Conservation (phyloP, 2,797 vertebrate species). For the Acanthurus leucopareius region DNA sequence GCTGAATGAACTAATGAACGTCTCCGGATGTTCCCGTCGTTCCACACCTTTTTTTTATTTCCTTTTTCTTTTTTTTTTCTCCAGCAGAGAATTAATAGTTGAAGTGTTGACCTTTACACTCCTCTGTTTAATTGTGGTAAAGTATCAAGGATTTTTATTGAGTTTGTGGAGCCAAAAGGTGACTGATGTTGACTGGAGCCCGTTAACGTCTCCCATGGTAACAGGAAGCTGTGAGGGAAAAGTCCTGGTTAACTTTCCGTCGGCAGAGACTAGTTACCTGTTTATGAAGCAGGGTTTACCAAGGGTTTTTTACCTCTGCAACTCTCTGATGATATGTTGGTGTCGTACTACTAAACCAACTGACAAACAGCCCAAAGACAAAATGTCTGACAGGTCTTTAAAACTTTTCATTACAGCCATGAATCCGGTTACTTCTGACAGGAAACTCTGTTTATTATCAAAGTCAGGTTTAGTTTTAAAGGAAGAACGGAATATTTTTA, state of each 20-base stretch:
- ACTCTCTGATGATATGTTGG: no score
- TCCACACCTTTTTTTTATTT: slow-evolving; percentile 59
- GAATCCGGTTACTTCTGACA: neutral
- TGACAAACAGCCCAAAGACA: neutral
- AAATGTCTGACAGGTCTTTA: neutral
- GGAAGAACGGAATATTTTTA: no score
- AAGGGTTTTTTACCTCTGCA: neutral
- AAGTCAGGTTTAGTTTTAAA: no score
- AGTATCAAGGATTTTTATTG: slow-evolving; percentile 34
- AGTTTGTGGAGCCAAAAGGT: slow-evolving; percentile 25
- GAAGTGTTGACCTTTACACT: slow-evolving; percentile 70
- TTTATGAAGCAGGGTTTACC: neutral
- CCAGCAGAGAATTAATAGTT: slow-evolving; percentile 72
- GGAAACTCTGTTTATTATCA: neutral
- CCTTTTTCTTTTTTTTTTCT: slow-evolving; percentile 20
- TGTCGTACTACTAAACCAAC: no score
- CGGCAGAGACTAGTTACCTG: neutral
- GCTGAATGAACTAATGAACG: slow-evolving; percentile 82
- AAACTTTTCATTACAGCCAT: no score
- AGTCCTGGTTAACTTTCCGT: neutral
- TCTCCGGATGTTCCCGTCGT: slow-evolving; percentile 64
- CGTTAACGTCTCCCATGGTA: slow-evolving; percentile 15
- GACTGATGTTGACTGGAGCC: neutral
- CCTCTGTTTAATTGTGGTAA: slow-evolving; percentile 69
- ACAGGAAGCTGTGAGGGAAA: slow-evolving; percentile 7